Evolutionary conservation across 2,797 vertebrate genomes (phyloP).

Genomic region (Anguilla marmorata): DNA sequence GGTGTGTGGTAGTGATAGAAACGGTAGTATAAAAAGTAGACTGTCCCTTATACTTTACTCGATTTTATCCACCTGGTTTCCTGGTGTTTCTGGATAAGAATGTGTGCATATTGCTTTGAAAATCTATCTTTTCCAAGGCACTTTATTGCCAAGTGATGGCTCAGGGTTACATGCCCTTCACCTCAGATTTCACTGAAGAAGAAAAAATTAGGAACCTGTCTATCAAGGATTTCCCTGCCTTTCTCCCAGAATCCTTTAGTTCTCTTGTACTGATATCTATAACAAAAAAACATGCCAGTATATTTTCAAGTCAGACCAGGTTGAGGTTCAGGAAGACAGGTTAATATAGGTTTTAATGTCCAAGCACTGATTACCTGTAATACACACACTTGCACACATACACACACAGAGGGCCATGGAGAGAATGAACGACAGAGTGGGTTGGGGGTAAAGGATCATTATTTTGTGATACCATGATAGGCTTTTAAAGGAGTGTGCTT

Average conservation of each 20-base stretch:
- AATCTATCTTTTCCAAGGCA: not conserved
- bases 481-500: not conserved
- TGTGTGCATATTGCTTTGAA: not conserved
- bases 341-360: slow-evolving; percentile 23
- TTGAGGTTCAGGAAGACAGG: slow-evolving; percentile 8
- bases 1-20: not conserved
- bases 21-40: not conserved
- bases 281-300: slow-evolving; percentile 24
- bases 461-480: not conserved
- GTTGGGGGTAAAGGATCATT: not conserved
- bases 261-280: not conserved
- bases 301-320: slow-evolving; percentile 8
- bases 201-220: not conserved
- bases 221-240: not conserved
- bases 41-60: not conserved
- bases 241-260: not conserved
- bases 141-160: not conserved
- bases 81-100: not conserved
- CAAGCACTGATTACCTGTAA: slow-evolving; percentile 4
- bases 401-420: not conserved
- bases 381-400: not conserved
- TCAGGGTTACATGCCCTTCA: not conserved
- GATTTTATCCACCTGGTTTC: not conserved
- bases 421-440: not conserved
- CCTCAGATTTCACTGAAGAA: slow-evolving; percentile 8